Conservation (phyloP, 2,797 vertebrate species). For the Fistularia commersonii region DNA sequence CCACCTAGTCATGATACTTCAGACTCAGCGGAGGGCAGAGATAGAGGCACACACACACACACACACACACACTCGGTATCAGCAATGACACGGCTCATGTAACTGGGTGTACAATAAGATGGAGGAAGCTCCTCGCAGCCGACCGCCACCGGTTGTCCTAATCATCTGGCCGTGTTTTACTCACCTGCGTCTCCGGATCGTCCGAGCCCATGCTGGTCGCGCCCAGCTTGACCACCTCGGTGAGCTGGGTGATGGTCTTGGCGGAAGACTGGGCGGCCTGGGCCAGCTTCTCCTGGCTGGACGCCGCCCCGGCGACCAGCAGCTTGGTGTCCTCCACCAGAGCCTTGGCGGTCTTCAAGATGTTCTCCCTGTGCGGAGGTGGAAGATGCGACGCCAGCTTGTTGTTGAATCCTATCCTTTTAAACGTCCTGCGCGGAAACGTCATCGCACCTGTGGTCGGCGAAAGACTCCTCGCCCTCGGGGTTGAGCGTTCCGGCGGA, state of each 20-base stretch:
- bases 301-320: slow-evolving; percentile 77
- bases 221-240: slow-evolving; percentile 95
- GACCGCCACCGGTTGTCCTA: too few species aligned
- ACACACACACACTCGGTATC: slow-evolving; percentile 26
- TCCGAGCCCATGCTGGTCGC: slow-evolving; percentile 94
- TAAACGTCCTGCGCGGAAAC: background rate
- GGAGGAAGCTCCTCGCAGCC: background rate
- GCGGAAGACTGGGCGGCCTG: slow-evolving; percentile 96
- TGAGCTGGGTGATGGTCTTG: slow-evolving; percentile 95
- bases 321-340: slow-evolving; percentile 97
- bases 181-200: slow-evolving; percentile 97
- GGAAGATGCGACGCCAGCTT: slow-evolving; percentile 48
- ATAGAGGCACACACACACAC: slow-evolving; percentile 27
- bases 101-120: slow-evolving; percentile 15
- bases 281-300: slow-evolving; percentile 94
- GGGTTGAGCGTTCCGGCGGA: slow-evolving; percentile 94
- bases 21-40: slow-evolving; percentile 40
- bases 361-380: slow-evolving; percentile 85
- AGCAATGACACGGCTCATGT: slow-evolving; percentile 22
- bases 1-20: slow-evolving; percentile 56
- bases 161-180: background rate
- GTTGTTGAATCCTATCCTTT: slow-evolving; percentile 8
- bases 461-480: slow-evolving; percentile 95
- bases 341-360: slow-evolving; percentile 96
- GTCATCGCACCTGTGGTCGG: slow-evolving; percentile 89